phyloP scores from a whole-genome alignment of 2,797 vertebrate genomes.

The Lutra lutra region DNA sequence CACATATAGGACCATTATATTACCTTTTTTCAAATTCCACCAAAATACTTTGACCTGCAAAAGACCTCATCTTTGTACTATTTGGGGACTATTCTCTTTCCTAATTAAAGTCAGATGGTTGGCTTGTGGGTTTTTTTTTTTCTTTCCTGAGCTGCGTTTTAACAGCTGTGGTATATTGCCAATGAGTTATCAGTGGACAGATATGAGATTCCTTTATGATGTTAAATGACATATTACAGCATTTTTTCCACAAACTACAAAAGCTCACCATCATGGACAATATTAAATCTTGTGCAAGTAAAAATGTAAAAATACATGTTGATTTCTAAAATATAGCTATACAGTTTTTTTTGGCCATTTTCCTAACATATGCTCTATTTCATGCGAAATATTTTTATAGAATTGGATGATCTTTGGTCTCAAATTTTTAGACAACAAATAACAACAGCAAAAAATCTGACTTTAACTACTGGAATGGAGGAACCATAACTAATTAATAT shows the following conservation, averaged over 20 bases:
- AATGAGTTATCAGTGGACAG: conserved; percentile 73
- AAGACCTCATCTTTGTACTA: conserved; percentile 39
- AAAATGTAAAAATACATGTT: neutral
- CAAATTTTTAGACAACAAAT: conserved; percentile 51
- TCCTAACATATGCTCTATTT: conserved; percentile 76
- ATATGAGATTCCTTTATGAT: conserved; percentile 63
- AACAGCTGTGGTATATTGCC: conserved; percentile 77
- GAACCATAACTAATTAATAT: conserved; percentile 46
- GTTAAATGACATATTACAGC: conserved; percentile 67
- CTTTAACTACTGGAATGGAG: conserved; percentile 27
- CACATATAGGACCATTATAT: neutral
- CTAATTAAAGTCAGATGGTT: conserved; percentile 75
- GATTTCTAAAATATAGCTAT: conserved; percentile 60
- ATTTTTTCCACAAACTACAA: conserved; percentile 70
- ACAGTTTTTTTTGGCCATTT: conserved; percentile 61
- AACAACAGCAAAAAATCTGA: conserved; percentile 62
- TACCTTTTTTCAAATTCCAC: conserved; percentile 54
- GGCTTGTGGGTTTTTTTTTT: neutral
- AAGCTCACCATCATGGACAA: conserved; percentile 57
- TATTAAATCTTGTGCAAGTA: conserved; percentile 32
- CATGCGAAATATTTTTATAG: conserved; percentile 64
- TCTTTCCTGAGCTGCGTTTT: conserved; percentile 54
- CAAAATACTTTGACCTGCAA: conserved; percentile 56
- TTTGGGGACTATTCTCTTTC: conserved; percentile 63
- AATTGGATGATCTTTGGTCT: conserved; percentile 62